Percentiles rank a stretch among this genome's conserved stretches.
Evolutionary conservation across 2,113 vertebrate genomes (phyloP).

Genomic region (Silurus meridionalis): DNA sequence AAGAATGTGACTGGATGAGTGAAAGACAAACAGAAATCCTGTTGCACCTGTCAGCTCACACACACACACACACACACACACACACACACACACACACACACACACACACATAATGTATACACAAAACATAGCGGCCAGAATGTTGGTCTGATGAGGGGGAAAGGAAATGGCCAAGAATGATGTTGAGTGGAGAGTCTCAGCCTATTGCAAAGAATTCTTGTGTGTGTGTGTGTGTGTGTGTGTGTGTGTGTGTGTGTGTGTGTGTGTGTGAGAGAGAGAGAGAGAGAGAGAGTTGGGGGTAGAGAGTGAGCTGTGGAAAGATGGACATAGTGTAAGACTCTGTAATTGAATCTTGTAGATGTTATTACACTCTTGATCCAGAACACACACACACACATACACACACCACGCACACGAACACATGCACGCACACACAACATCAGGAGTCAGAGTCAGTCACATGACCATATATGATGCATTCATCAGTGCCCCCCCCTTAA

Average conservation of each 20-base stretch:
- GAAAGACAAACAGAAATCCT: background rate
- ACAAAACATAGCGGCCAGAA: conserved; percentile 64
- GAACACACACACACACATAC: conserved; percentile 42
- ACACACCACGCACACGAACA: background rate
- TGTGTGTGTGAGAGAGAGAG: background rate
- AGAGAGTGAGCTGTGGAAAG: background rate
- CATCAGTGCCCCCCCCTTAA: background rate
- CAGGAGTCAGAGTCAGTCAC: background rate
- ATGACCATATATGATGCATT: background rate
- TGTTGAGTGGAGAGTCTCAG: conserved; percentile 61
- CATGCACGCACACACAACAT: no score
- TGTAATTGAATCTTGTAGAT: conserved; percentile 64
- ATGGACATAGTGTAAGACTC: background rate
- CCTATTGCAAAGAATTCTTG: background rate
- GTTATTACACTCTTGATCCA: conserved; percentile 67
- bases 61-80: background rate
- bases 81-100: conserved; percentile 6
- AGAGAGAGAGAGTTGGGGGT: background rate
- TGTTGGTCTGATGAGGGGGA: conserved; percentile 68
- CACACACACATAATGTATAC: background rate
- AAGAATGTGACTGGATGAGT: background rate
- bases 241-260: conserved; percentile 22
- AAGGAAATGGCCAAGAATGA: conserved; percentile 62
- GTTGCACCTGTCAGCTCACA: conserved; percentile 65
- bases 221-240: conserved; percentile 26